Base-by-base conservation (phyloP, 2,888 invertebrate species). In the Drosophila borealis region DNA sequence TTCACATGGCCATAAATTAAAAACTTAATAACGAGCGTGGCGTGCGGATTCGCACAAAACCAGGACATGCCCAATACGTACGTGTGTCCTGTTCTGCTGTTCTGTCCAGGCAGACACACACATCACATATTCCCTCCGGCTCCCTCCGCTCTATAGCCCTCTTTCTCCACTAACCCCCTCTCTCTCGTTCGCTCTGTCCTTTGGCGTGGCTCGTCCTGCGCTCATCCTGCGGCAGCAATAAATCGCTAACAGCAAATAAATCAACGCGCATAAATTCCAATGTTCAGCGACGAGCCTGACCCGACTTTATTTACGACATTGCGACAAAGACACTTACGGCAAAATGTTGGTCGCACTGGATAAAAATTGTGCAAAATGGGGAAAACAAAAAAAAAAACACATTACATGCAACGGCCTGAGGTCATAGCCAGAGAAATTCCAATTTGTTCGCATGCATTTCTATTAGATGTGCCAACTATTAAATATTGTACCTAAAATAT, bases 211-310 rank as follows among this genome's bases (percentile, higher is more conserved):
- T 60, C 46, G 53, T 61, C 63, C 62, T 70, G 70, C 65, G 86
- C 71, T 77, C 78, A 78, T 77, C 74, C 81, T 90, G 89, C 91
- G 89, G 88, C 83, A 89, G 91, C 89, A 90, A 91, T 91, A 91
- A 91, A 91, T 91, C 89, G 90, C 88, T 84, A 85, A 83, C 86
- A 89, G 90, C 91, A 90, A 91, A 91, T 91, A 91, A 91, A 91
- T 91, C 91, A 91, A 82, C 81, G 90, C 84, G 83, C 79, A 89
- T 88, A 91, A 91, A 91, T 91, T 84, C 91, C 90, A 90, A 79
- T 85, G 79, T 79, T 76, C 78, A 63, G 84, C 83, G 83, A 80
- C 70, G 84, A 78, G 74, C 66, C 71, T 78, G 80, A 80, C 88
- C 83, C 81, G 88, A 83, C 88, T 86, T 86, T 86, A 86, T 86